Conservation (phyloP, 1,140 invertebrate genomes). For the Drosophila aff. region DNA sequence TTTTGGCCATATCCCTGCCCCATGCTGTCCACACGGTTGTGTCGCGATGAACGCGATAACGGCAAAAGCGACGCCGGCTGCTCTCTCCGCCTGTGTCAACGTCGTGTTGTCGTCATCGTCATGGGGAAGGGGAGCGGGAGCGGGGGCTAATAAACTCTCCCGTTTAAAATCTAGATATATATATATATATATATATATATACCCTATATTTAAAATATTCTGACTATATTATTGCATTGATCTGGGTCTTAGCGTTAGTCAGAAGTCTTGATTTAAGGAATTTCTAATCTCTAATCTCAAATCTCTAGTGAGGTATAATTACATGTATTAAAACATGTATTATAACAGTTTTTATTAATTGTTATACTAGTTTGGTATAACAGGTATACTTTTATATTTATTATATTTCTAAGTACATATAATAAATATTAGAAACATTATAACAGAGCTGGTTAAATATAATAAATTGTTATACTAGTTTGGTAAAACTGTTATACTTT, state of each 20-base stretch:
- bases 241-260: background rate
- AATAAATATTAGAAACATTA: too few species aligned
- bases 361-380: background rate
- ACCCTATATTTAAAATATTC: slow-evolving; percentile 7
- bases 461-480: background rate
- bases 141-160: slow-evolving; percentile 73
- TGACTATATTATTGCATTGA: background rate
- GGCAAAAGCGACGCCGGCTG: slow-evolving; percentile 55
- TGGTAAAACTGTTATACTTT: background rate
- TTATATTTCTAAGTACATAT: background rate
- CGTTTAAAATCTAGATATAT: slow-evolving; percentile 30
- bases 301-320: background rate
- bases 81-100: slow-evolving; percentile 33
- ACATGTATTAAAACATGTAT: too few species aligned
- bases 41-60: slow-evolving; percentile 65
- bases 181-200: background rate
- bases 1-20: slow-evolving; percentile 14
- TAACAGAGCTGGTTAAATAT: too few species aligned
- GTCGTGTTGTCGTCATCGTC: slow-evolving; percentile 22
- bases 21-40: slow-evolving; percentile 52
- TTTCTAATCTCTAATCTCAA: background rate
- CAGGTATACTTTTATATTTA: background rate
- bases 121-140: background rate
- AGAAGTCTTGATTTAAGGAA: background rate
- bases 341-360: too few species aligned